Evolutionary conservation across 2,888 invertebrate genomes (phyloP).

Genomic region (Pammene fasciana): DNA sequence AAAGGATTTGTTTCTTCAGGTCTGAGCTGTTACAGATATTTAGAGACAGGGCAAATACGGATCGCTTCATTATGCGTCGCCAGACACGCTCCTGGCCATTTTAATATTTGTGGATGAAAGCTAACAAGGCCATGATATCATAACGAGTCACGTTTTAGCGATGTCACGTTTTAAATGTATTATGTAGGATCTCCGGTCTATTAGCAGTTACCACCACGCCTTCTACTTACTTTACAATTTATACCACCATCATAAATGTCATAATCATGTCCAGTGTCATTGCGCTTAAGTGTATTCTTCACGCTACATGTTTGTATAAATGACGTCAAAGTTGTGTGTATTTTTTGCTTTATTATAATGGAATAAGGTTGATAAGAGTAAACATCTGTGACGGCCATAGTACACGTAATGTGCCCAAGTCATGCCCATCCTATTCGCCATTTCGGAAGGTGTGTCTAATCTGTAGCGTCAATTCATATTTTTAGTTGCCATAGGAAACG

Average conservation of each 20-base stretch:
- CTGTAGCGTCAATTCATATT: slow-evolving; percentile 18
- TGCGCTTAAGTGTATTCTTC: slow-evolving; percentile 11
- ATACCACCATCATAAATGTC: slow-evolving; percentile 16
- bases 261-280: slow-evolving; percentile 19
- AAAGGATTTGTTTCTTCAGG: no score
- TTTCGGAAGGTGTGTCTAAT: slow-evolving; percentile 38
- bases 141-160: neutral
- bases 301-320: slow-evolving; percentile 7
- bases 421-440: slow-evolving; percentile 37
- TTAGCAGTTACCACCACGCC: slow-evolving; percentile 8
- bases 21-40: no score
- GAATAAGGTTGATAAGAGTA: neutral
- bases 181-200: neutral
- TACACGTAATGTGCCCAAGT: slow-evolving; percentile 20
- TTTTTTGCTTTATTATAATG: slow-evolving; percentile 4
- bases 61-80: neutral
- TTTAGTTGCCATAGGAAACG: neutral
- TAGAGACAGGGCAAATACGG: no score
- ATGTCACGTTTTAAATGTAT: slow-evolving; percentile 3
- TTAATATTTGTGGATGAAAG: neutral
- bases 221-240: slow-evolving; percentile 24
- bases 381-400: neutral
- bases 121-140: neutral
- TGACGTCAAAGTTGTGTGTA: neutral
- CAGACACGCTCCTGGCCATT: neutral